phyloP scores from a whole-genome alignment of 2,113 vertebrate species.

The Sebastes fasciatus region DNA sequence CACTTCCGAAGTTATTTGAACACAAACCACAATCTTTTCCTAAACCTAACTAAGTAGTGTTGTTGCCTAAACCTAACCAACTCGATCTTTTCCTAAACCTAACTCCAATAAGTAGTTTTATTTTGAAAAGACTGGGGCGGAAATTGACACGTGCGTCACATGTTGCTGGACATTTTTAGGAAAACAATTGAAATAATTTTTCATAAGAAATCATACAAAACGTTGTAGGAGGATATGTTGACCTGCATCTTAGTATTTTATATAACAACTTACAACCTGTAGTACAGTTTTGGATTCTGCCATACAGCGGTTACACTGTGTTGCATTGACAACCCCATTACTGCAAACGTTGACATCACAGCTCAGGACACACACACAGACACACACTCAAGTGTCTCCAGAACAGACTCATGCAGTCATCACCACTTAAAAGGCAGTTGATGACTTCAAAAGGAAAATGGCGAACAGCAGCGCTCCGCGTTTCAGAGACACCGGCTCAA shows the following conservation, averaged over 20 bases:
- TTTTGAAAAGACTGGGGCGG: too few relatives aligned
- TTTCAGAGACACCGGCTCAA: slow-evolving; percentile 70
- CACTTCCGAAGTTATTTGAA: too few relatives aligned
- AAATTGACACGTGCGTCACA: too few relatives aligned
- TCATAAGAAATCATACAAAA: too few relatives aligned
- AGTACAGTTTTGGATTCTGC: neutral
- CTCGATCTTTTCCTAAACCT: too few relatives aligned
- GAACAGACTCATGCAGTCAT: slow-evolving; percentile 53
- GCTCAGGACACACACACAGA: slow-evolving; percentile 47
- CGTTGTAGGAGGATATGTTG: too few relatives aligned
- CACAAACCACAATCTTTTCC: too few relatives aligned
- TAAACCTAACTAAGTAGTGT: too few relatives aligned
- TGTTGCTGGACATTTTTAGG: too few relatives aligned
- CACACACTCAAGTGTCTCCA: slow-evolving; percentile 43
- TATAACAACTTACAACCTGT: neutral
- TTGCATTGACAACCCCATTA: neutral
- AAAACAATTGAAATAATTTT: too few relatives aligned
- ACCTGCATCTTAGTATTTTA: neutral
- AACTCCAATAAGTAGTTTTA: too few relatives aligned
- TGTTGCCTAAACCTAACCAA: too few relatives aligned
- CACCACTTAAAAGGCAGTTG: slow-evolving; percentile 63
- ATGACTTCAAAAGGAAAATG: slow-evolving; percentile 66
- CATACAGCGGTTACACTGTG: neutral
- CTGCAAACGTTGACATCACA: slow-evolving; percentile 37
- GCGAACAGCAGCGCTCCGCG: slow-evolving; percentile 56